A percentile compares a stretch with the other conserved stretches of the same genome.
Conservation (phyloP, 2,113 vertebrate species). For the Zosterops japonicus region DNA sequence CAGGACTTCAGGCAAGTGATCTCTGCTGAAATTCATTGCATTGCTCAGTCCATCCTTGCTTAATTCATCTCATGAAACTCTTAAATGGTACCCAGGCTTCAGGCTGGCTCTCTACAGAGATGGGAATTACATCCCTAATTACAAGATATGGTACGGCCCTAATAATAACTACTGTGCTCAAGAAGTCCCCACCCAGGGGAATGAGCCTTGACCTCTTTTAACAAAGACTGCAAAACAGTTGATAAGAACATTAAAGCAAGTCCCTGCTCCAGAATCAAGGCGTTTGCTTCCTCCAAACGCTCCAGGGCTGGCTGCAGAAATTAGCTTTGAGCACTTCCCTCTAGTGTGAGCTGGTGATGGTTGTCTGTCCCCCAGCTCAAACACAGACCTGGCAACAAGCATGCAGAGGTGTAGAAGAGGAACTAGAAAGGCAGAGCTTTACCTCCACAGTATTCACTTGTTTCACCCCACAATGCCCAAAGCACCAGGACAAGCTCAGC, state of each 20-base stretch:
- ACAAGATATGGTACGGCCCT: constrained; percentile 39
- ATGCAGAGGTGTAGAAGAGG: background rate
- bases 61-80: constrained; percentile 57
- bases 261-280: background rate
- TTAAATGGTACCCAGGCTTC: constrained; percentile 14
- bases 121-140: constrained; percentile 56
- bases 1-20: constrained; percentile 3
- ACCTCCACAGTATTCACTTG: background rate
- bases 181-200: constrained; percentile 24
- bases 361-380: background rate
- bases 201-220: constrained; percentile 53
- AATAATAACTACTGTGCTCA: constrained; percentile 40
- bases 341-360: background rate
- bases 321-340: background rate
- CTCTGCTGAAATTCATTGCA: constrained; percentile 12
- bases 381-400: background rate
- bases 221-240: constrained; percentile 43
- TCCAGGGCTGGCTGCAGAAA: background rate
- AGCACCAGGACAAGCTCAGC: background rate
- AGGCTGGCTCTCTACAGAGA: constrained; percentile 33
- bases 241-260: constrained; percentile 52
- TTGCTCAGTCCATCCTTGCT: background rate
- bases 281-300: background rate
- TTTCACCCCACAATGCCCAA: background rate
- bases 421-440: background rate